Evolutionary conservation across 2,888 invertebrate species (phyloP), one percentile per base, ranked within the genome.

Genomic region (Tholera decimalis): DNA sequence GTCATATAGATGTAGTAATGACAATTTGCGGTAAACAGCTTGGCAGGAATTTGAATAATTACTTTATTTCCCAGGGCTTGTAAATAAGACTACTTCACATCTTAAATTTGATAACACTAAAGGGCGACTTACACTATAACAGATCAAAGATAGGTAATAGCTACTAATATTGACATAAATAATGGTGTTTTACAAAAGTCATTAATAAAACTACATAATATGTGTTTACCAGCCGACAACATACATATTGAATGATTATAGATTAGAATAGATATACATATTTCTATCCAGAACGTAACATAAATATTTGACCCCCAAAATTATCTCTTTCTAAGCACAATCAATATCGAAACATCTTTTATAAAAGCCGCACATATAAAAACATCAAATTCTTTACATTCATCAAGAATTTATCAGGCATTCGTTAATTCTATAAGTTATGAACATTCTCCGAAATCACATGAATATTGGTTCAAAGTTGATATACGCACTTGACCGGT

Each of bases 401-500:
- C 8, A 63, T 43, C 41, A 57, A 53, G 33, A 61, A 74, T 62
- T 63, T 51, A 64, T 56, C 47, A 54, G 15, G 24, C 50, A 7
- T 56, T 67, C 58, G 13, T 55, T 60, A 56, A 62, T 43, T 41
- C 44, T 37, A 46, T 62, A 65, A 44, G 24, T 71, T 63, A 70
- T 79, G 61, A 71, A 54, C 30, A 65, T 71, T 50, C 54, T 53
- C 65, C 49, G 35, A 60, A 69, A 62, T 54, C 47, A 60, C 33
- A 67, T 65, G 37, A 56, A 63, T 73, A 60, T 69, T 59, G 24
- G 58, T 57, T 74, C 49, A 53, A 60, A 69, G 64, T 68, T 55
- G 24, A 55, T 35, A 62, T 51, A 56, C 67, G 67, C 68, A 62
- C 73, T 82, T 73, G 69, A 74, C 72, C 70, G 58, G 73, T 73